Percentiles rank a stretch among this genome's conserved stretches.
Conservation (phyloP, 2,888 invertebrate species). For the Nyleta sp. region DNA sequence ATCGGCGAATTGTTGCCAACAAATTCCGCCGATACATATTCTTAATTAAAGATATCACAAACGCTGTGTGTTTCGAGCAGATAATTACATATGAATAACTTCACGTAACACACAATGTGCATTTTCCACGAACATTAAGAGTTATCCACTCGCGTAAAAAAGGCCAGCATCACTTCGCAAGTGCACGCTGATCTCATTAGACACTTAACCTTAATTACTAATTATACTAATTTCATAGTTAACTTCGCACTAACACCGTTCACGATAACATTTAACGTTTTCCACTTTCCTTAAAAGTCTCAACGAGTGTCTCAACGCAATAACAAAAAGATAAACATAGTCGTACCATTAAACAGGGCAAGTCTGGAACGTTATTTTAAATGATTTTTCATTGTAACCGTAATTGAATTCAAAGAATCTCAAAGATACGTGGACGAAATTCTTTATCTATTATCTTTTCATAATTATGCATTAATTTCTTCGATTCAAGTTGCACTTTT, state of each 20-base stretch:
- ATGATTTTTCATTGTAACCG: too few species aligned
- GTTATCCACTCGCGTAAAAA: conserved; percentile 4
- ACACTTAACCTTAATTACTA: conserved; percentile 52
- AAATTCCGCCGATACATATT: too few species aligned
- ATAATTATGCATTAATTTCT: too few species aligned
- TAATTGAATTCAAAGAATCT: too few species aligned
- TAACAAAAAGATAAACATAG: background rate
- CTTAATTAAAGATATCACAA: too few species aligned
- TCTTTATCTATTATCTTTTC: too few species aligned
- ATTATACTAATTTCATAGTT: conserved; percentile 49
- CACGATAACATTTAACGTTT: conserved; percentile 16
- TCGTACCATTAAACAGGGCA: too few species aligned
- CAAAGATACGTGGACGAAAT: too few species aligned
- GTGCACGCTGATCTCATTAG: conserved; percentile 40
- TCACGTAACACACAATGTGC: background rate
- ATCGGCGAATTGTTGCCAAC: too few species aligned
- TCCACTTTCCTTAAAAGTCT: conserved; percentile 8
- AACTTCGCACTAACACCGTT: conserved; percentile 18
- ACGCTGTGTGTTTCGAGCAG: too few species aligned
- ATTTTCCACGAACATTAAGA: background rate
- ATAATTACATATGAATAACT: background rate
- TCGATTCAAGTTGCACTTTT: too few species aligned
- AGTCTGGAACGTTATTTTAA: too few species aligned
- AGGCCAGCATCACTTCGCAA: conserved; percentile 6
- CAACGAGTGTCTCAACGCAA: background rate